Base-by-base conservation (phyloP, 2,797 vertebrate species). In the Enteromius argenteus region DNA sequence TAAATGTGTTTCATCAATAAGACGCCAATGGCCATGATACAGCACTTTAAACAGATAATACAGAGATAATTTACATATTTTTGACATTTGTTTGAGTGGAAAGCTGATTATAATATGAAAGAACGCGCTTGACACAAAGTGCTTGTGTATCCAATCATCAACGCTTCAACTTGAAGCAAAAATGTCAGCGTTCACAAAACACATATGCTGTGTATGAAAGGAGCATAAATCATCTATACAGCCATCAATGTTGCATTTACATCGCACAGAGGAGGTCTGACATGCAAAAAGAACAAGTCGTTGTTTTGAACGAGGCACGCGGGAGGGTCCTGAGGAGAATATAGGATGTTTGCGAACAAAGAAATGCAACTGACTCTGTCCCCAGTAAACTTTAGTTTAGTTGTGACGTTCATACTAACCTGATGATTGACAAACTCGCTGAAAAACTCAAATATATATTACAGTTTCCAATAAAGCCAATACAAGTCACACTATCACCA, bases 61-160 rank as follows among this genome's bases (percentile, higher is more conserved):
- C 35, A 10, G 44, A 76, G 27, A 72, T 49, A 0, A 85, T 87
- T 87, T 84, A 56, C 86, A 87, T 87, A 71, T 87, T 84, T 87
- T 69, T 58, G 46, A 87, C 66, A 81, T 81, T 78, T 66, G 73
- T 81, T 81, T 87, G 49, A 78, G 64, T n/a, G 53, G 58, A 35
- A 62, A 46, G 23, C 72, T 80, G 66, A 87, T 85, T 85, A 85
- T 74, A 87, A 85, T 75, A 79, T 84, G 84, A 87, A 86, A 84
- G 79, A 56, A n/a, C 8, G 27, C 14, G 49, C 51, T 69, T 67
- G 80, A 69, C 76, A 87, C 62, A 81, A 71, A 79, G 67, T 66
- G 60, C 3, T 67, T 89, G 81, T 86, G 67, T 76, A 51, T 62
- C 44, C 64, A 75, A 30, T 86, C 68, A 84, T 74, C 51, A 7